Conservation (phyloP, 2,113 vertebrate genomes). For the Atrichornis clamosus region DNA sequence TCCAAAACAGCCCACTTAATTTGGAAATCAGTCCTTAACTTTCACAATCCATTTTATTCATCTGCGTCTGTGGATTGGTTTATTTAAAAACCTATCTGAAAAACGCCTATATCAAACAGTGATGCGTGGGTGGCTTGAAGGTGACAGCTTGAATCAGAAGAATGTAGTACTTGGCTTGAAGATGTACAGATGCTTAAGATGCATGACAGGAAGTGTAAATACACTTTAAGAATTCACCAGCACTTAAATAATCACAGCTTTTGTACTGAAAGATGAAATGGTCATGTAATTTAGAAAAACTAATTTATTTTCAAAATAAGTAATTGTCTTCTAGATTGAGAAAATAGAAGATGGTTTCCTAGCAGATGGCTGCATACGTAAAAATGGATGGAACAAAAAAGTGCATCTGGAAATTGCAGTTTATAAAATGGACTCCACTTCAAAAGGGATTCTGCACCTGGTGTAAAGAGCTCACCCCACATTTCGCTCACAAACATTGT, state of each 20-base stretch:
- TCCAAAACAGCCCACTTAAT: not conserved
- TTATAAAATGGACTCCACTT: not conserved
- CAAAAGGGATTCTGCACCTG: not conserved
- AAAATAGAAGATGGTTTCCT: not conserved
- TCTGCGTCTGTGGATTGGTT: not conserved
- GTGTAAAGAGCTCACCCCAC: not conserved
- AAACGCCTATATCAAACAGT: not conserved
- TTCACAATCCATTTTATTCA: not conserved
- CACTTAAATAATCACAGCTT: conserved; percentile 32
- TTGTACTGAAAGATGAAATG: not conserved
- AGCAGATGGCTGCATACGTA: not conserved
- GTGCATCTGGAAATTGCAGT: not conserved
- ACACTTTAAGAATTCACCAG: not conserved
- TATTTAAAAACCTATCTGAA: conserved; percentile 1
- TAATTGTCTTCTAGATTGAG: not conserved
- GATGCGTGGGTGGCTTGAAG: not conserved
- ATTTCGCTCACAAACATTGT: not conserved
- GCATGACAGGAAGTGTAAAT: not conserved
- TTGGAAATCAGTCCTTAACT: not conserved
- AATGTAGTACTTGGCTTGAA: not conserved
- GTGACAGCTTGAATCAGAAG: not conserved
- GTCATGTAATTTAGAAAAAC: not conserved
- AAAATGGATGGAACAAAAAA: not conserved
- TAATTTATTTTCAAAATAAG: conserved; percentile 4
- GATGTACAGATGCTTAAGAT: not conserved